Evolutionary conservation across 1,140 invertebrate species (phyloP), one percentile per base, ranked within the genome.

Genomic region (Drosophila truncata): DNA sequence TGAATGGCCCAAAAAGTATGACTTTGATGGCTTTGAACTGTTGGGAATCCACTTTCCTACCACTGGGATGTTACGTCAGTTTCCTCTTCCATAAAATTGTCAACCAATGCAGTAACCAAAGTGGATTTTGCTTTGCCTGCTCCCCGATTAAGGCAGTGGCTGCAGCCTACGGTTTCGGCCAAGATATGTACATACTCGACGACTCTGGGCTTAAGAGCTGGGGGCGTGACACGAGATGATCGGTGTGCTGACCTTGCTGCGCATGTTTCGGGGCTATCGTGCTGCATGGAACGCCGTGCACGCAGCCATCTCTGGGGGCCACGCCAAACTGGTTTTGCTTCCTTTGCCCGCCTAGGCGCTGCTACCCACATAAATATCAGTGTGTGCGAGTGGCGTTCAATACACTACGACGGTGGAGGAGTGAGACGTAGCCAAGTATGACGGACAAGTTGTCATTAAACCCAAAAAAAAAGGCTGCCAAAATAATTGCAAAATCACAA

Each of bases 311-410:
- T 60, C 69, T 74, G 52, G 52, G 52, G 67, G 67, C 52, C 31
- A 60, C 29, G 11, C 35, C 47, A 78, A 78, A 78, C 74, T 50
- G 74, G 73, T 78, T 78, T 78, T 61, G 49, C 49, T 69, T 77
- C 62, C 74, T 78, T 60, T 61, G 23, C 73, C 67, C 18, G 64
- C 47, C 64, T 47, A 64, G 52, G 55, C 39, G 42, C 62, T 77
- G 47, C 63, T 77, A 37, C 63, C 74, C 74, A 78, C 74, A 77
- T 61, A 77, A 59, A 67, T 52, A 76, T 46, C 59, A 33, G 29
- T 33, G 42, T 64, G 37, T 37, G 39, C 27, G 42, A 37, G 59
- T 27, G 23, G 31, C 31, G 59, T 64, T 31, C 27, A 23, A 67
- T 70, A 47, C 65, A 27, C 49, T 50, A 27, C 49, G 49, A 25